Conservation (phyloP, 2,797 vertebrate genomes). For the Adrianichthys oophorus region DNA sequence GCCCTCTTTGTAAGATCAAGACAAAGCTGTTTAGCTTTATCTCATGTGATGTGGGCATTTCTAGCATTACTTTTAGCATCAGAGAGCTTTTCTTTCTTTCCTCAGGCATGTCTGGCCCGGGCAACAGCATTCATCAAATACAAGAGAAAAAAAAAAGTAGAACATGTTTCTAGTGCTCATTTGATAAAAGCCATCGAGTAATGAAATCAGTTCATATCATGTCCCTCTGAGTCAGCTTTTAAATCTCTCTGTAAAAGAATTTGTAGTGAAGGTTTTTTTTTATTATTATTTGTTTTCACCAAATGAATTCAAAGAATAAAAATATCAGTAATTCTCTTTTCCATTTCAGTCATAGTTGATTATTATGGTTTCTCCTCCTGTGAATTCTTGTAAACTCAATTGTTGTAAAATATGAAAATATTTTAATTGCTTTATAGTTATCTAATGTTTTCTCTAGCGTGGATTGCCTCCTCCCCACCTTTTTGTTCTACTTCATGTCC, state of each 20-base stretch:
- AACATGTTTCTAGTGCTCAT: constrained; percentile 55
- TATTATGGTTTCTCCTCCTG: constrained; percentile 35
- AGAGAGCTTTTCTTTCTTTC: constrained; percentile 41
- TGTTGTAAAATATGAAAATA: constrained; percentile 35
- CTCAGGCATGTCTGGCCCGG: constrained; percentile 47
- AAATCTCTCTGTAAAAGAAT: constrained; percentile 32
- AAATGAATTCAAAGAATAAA: constrained; percentile 29
- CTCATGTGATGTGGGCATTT: constrained; percentile 45
- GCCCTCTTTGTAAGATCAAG: constrained; percentile 56
- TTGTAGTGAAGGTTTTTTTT: constrained; percentile 14
- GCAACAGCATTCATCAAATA: constrained; percentile 48
- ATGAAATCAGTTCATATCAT: constrained; percentile 50
- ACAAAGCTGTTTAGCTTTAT: constrained; percentile 33
- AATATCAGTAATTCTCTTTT: constrained; percentile 24
- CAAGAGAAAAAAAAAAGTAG: constrained; percentile 28
- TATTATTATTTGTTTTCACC: constrained; percentile 35
- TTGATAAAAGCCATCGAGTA: constrained; percentile 49
- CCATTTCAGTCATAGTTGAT: constrained; percentile 6
- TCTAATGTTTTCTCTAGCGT: constrained; percentile 46
- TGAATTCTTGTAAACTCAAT: constrained; percentile 40
- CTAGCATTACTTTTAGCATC: constrained; percentile 33
- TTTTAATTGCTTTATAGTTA: constrained; percentile 50
- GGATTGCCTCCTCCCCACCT: constrained; percentile 41
- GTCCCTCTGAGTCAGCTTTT: constrained; percentile 44
- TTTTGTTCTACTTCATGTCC: constrained; percentile 55